Percentiles rank a stretch among this genome's conserved stretches.
Evolutionary conservation across 2,888 invertebrate genomes (phyloP).

Genomic region (Mycalesis mineus): DNA sequence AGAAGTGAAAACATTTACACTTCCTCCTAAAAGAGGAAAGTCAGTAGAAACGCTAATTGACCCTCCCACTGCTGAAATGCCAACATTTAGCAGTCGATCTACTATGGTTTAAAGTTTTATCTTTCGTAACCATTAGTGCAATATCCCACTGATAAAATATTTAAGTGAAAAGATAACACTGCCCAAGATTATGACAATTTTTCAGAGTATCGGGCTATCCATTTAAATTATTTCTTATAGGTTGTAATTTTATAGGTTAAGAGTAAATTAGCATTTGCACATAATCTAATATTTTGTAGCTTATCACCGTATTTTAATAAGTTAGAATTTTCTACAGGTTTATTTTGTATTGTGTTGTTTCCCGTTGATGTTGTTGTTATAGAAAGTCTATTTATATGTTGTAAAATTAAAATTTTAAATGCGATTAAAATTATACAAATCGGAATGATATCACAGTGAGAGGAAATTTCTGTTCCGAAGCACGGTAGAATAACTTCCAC

Average conservation of each 20-base stretch:
- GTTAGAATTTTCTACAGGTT: slow-evolving; percentile 10
- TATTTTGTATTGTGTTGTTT: slow-evolving; percentile 37
- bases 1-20: slow-evolving; percentile 64
- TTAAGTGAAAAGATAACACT: slow-evolving; percentile 19
- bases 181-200: slow-evolving; percentile 31
- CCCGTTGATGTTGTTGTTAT: slow-evolving; percentile 53
- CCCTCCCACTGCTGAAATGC: slow-evolving; percentile 56
- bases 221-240: slow-evolving; percentile 7
- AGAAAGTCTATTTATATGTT: slow-evolving; percentile 23
- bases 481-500: slow-evolving; percentile 61
- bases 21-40: slow-evolving; percentile 63
- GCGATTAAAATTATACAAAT: slow-evolving; percentile 29
- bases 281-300: slow-evolving; percentile 38
- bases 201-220: slow-evolving; percentile 25
- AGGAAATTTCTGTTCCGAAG: slow-evolving; percentile 76
- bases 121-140: not conserved
- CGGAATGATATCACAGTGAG: slow-evolving; percentile 49
- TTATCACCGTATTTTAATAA: not conserved
- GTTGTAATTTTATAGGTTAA: not conserved
- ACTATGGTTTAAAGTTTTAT: slow-evolving; percentile 61
- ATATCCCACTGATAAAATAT: slow-evolving; percentile 33
- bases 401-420: slow-evolving; percentile 32
- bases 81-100: slow-evolving; percentile 64
- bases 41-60: slow-evolving; percentile 69
- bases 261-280: slow-evolving; percentile 11